phyloP scores from a whole-genome alignment of 37 sponge, comb jelly and placozoan genomes.

The Chondrilla cf. caribensis region DNA sequence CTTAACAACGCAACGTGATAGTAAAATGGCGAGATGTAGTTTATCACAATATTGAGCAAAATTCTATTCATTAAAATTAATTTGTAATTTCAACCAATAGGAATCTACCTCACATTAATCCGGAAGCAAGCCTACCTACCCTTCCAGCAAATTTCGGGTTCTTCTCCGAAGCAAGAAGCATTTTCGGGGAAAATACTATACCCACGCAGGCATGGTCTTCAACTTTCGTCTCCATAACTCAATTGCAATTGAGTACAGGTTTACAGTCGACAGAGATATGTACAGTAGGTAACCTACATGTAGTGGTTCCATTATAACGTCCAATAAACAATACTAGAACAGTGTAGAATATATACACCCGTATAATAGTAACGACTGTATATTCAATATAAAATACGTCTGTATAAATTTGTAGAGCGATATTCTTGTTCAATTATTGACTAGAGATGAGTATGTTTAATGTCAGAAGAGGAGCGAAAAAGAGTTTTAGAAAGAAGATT shows the following conservation, averaged over 20 bases:
- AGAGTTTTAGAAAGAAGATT: conserved; percentile 36
- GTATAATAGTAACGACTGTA: neutral
- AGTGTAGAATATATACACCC: no score
- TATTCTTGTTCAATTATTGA: neutral
- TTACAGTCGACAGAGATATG: no score
- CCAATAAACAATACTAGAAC: no score
- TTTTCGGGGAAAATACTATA: conserved; percentile 3
- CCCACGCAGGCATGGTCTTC: neutral
- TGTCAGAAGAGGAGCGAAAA: conserved; percentile 8
- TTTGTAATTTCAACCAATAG: no score
- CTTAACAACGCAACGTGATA: no score
- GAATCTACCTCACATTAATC: no score
- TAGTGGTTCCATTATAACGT: no score
- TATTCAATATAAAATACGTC: neutral
- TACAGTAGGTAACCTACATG: no score
- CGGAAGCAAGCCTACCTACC: conserved; percentile 16
- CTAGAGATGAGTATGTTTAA: conserved; percentile 43
- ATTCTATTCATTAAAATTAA: no score
- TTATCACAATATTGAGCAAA: no score
- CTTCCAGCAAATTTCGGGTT: conserved; percentile 34
- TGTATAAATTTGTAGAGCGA: neutral
- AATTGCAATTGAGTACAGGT: no score
- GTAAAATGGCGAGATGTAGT: no score
- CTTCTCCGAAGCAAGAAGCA: conserved; percentile 15
- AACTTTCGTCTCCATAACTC: neutral